These are phyloP conservation scores for Drosophila malerkotliana DNA, from an alignment of 1,140 invertebrate species.

Conservation along the genomic window DNA sequence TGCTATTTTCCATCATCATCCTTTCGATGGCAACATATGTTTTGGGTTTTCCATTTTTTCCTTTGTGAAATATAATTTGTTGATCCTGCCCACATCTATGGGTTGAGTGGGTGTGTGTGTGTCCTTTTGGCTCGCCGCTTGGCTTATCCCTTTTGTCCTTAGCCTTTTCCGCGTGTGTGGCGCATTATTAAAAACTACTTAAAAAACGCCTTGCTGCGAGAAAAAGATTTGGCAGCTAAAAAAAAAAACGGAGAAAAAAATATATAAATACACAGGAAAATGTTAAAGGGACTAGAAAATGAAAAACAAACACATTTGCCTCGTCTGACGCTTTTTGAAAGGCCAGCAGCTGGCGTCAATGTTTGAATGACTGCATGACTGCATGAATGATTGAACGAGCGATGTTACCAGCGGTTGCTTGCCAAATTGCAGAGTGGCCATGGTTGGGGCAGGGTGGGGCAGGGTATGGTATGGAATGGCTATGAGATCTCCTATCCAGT, in stretches of 20 bases:
- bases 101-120: slow-evolving; percentile 19
- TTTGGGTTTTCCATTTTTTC: slow-evolving; percentile 10
- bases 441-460: background rate
- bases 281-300: slow-evolving; percentile 62
- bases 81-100: slow-evolving; percentile 50
- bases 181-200: slow-evolving; percentile 75
- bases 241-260: slow-evolving; percentile 8
- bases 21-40: slow-evolving; percentile 48
- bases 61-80: slow-evolving; percentile 43
- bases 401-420: slow-evolving; percentile 42
- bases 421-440: slow-evolving; percentile 54
- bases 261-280: slow-evolving; percentile 11
- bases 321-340: slow-evolving; percentile 38
- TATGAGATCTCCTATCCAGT: slow-evolving; percentile 2
- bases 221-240: slow-evolving; percentile 45
- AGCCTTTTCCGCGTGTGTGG: slow-evolving; percentile 64
- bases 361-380: slow-evolving; percentile 71
- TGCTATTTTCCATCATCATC: slow-evolving; percentile 38
- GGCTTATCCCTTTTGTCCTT: slow-evolving; percentile 54
- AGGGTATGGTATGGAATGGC: background rate
- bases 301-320: slow-evolving; percentile 76
- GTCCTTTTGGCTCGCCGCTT: slow-evolving; percentile 36
- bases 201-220: slow-evolving; percentile 63
- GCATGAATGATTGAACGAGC: slow-evolving; percentile 71
- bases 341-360: slow-evolving; percentile 64